These are phyloP conservation scores for Ginglymostoma cirratum DNA, from an alignment of 2,113 vertebrate genomes.

Conservation along the genomic window DNA sequence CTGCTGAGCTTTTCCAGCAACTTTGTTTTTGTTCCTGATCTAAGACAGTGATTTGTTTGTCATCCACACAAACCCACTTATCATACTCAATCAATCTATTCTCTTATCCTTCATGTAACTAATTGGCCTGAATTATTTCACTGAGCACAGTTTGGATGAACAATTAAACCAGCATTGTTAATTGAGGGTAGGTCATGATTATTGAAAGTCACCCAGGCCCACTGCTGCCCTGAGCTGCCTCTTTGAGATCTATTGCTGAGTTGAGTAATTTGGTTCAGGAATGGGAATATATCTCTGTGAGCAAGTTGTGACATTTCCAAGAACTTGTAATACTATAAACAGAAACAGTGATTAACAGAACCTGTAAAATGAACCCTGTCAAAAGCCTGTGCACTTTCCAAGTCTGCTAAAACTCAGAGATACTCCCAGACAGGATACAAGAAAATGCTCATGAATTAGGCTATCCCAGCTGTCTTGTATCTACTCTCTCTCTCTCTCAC, in stretches of 20 bases:
- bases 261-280: background rate
- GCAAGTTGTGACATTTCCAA: constrained; percentile 22
- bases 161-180: background rate
- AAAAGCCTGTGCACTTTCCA: background rate
- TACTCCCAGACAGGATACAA: background rate
- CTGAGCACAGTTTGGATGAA: background rate
- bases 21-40: too few species aligned
- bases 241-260: background rate
- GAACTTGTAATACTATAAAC: background rate
- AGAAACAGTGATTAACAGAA: background rate
- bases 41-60: too few species aligned
- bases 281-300: background rate
- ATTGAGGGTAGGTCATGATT: background rate
- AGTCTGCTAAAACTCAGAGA: background rate
- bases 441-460: background rate
- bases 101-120: too few species aligned
- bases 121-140: background rate
- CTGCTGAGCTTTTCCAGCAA: too few species aligned
- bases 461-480: background rate
- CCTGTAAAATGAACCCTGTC: background rate
- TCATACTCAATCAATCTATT: background rate
- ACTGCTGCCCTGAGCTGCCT: background rate
- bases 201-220: background rate
- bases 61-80: too few species aligned
- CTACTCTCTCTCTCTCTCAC: background rate